These are phyloP conservation scores for Ophion ventricosus DNA, from an alignment of 2,888 invertebrate species.

Conservation along the genomic window DNA sequence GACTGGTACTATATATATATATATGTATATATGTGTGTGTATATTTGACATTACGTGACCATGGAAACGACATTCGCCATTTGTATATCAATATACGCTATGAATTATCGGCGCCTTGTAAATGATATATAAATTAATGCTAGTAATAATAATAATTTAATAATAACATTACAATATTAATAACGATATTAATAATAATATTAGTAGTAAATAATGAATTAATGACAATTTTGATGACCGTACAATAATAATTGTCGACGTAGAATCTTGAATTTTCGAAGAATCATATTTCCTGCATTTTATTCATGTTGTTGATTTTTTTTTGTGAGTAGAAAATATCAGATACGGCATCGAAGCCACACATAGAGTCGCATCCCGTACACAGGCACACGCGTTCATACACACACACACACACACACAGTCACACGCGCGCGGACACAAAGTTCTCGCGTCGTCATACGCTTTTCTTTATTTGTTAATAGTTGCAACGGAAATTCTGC, in stretches of 20 bases:
- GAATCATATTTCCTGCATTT: slow-evolving; percentile 11
- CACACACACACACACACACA: neutral
- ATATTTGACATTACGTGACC: neutral
- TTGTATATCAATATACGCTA: slow-evolving; percentile 35
- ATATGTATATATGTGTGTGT: neutral
- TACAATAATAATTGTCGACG: slow-evolving; percentile 24
- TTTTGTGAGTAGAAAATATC: slow-evolving; percentile 58
- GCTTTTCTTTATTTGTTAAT: neutral
- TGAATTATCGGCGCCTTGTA: slow-evolving; percentile 48
- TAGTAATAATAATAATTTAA: slow-evolving; percentile 29
- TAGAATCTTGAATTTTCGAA: slow-evolving; percentile 23
- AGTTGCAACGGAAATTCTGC: neutral
- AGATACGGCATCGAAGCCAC: slow-evolving; percentile 41
- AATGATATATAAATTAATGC: slow-evolving; percentile 25
- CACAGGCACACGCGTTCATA: neutral
- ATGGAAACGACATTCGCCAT: slow-evolving; percentile 10
- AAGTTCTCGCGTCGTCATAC: no score
- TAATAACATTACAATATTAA: neutral
- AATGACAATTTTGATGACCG: neutral
- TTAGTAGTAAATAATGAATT: slow-evolving; percentile 11
- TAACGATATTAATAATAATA: neutral
- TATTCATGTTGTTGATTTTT: slow-evolving; percentile 7
- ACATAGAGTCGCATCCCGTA: slow-evolving; percentile 26
- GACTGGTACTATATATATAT: no score
- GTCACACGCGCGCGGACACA: no score